Base-by-base conservation (phyloP, 2,113 vertebrate genomes). In the Cheirogaleus medius region DNA sequence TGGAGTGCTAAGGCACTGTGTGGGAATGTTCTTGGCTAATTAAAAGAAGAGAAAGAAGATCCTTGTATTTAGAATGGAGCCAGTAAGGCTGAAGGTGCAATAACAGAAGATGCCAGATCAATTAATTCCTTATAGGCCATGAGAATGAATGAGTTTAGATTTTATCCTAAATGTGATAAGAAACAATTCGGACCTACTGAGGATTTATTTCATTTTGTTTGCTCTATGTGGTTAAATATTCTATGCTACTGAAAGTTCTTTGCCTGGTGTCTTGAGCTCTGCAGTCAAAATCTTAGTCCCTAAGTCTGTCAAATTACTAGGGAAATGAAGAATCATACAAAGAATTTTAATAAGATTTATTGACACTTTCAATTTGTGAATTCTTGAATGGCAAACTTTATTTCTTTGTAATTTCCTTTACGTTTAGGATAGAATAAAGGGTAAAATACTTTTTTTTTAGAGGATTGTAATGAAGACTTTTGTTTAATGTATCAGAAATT, bases 401-500 rank as follows among this genome's bases (percentile, higher is more conserved):
- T 95, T 97, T 94, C 93, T 90, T 93, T 81, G 81, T 94, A 63
- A 92, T 83, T 77, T 96, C 71, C 42, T 94, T 95, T 91, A 66
- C 20, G 37, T 87, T 96, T 91, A 66, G 66, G 39, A 56, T 54
- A 90, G 64, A 89, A 39, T 60, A 88, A 81, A 91, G 47, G 66
- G 68, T 42, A 95, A 90, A 86, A 52, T 83, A 23, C 80, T 76
- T 76, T 54, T 87, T 9, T 42, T 27, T 83, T 47, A n/a, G 37
- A 77, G 91, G 32, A 90, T 47, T 96, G 1, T 73, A 96, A 93
- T 96, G 25, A 94, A 85, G 93, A 81, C 54, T 97, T 96, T 74
- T 93, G 95, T 85, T 96, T 96, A 95, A 95, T 94, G 83, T 97
- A 81, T 85, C 69, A 97, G 77, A 96, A 97, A 95, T 95, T 90